These are phyloP conservation scores for Rhinopomastus cyanomelas DNA, from an alignment of 2,113 vertebrate genomes.

Conservation along the genomic window DNA sequence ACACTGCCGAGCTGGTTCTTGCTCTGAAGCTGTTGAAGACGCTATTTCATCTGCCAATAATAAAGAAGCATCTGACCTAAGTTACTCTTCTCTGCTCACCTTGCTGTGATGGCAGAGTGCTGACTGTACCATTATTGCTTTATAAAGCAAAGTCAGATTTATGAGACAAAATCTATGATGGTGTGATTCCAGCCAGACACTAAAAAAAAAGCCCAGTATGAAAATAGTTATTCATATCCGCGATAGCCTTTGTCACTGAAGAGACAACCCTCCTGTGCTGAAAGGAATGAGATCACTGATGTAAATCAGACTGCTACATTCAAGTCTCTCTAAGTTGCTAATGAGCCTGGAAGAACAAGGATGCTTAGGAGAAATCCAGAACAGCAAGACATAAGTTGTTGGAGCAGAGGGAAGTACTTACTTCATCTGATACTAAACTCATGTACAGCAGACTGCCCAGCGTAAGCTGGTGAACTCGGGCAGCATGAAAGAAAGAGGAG, in stretches of 20 bases:
- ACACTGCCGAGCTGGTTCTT: constrained; percentile 37
- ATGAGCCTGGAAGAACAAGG: constrained; percentile 61
- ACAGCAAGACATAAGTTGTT: constrained; percentile 43
- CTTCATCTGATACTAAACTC: constrained; percentile 36
- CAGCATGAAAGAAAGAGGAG: constrained; percentile 15
- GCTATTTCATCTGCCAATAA: constrained; percentile 59
- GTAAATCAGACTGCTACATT: constrained; percentile 58
- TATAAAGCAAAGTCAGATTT: constrained; percentile 48
- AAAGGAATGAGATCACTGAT: constrained; percentile 63
- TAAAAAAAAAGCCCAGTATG: constrained; percentile 52
- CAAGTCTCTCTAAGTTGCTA: constrained; percentile 54
- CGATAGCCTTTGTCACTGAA: constrained; percentile 57
- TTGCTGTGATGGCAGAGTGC: constrained; percentile 61
- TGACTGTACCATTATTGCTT: constrained; percentile 49
- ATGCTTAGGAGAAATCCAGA: constrained; percentile 66
- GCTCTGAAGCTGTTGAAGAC: constrained; percentile 61
- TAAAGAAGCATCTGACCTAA: constrained; percentile 61
- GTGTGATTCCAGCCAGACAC: constrained; percentile 54
- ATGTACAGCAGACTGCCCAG: neutral
- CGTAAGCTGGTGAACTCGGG: constrained; percentile 4
- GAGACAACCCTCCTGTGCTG: constrained; percentile 62
- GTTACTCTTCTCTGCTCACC: constrained; percentile 55
- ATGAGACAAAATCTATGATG: constrained; percentile 58
- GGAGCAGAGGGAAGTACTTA: constrained; percentile 44
- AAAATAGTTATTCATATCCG: constrained; percentile 67